Evolutionary conservation across 2,797 vertebrate genomes (phyloP).

Genomic region (Cephalopachus bancanus): DNA sequence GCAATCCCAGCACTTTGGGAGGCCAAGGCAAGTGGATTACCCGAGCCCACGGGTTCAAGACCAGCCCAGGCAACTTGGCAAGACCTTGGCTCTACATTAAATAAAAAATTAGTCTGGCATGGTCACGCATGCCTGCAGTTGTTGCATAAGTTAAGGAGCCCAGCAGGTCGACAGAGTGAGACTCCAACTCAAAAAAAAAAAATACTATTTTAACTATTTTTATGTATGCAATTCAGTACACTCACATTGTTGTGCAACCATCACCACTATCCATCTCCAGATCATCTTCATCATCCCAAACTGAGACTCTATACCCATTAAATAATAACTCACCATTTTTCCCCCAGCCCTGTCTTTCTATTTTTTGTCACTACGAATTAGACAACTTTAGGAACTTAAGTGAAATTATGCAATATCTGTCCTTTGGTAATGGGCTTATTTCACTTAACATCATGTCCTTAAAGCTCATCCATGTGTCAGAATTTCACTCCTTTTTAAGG

Average conservation of each 20-base stretch:
- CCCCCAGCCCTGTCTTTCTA: not conserved
- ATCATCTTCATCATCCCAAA: not conserved
- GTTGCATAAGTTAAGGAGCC: not conserved
- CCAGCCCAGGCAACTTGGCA: not conserved
- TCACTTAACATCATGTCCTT: not conserved
- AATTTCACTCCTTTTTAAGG: not conserved
- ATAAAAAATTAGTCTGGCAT: not conserved
- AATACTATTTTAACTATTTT: not conserved
- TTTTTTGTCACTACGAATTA: not conserved
- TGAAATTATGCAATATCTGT: not conserved
- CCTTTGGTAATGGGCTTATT: not conserved
- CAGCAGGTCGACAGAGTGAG: not conserved
- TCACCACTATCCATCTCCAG: not conserved
- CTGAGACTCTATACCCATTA: not conserved
- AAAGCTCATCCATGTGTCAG: not conserved
- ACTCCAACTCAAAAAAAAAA: not conserved
- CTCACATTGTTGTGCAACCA: not conserved
- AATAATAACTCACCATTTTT: not conserved
- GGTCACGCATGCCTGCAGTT: not conserved
- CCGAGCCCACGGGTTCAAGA: not conserved
- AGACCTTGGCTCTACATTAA: not conserved
- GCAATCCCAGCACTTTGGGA: not conserved
- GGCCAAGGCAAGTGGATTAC: not conserved
- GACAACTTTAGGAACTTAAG: not conserved
- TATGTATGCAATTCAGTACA: not conserved